Percentiles rank a stretch among this genome's conserved stretches.
Evolutionary conservation across 1,140 invertebrate genomes (phyloP).

Genomic region (Nephotettix cincticeps): DNA sequence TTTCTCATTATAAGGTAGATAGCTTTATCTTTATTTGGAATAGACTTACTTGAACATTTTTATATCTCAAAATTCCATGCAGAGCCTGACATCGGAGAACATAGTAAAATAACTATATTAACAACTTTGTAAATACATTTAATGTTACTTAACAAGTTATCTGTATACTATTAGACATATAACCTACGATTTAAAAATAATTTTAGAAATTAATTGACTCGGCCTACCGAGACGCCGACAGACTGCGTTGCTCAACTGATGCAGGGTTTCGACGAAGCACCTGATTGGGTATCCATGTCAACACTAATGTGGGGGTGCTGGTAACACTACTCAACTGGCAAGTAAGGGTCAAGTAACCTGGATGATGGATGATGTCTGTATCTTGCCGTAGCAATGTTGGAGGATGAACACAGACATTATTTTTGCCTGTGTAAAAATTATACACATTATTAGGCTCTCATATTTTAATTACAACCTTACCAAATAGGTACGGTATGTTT

Average conservation of each 20-base stretch:
- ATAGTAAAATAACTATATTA: too few relatives aligned
- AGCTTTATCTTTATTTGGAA: too few relatives aligned
- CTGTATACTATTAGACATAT: too few relatives aligned
- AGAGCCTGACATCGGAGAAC: too few relatives aligned
- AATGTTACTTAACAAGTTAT: too few relatives aligned
- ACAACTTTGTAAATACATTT: too few relatives aligned
- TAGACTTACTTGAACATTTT: too few relatives aligned
- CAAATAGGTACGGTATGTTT: too few relatives aligned
- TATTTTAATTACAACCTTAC: too few relatives aligned
- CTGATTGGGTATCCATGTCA: constrained; percentile 93
- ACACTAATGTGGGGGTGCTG: constrained; percentile 72
- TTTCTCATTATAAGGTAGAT: too few relatives aligned
- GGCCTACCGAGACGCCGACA: constrained; percentile 9
- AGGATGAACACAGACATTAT: constrained; percentile 96
- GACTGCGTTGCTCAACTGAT: constrained; percentile 60
- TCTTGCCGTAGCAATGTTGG: constrained; percentile 75
- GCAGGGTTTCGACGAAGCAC: constrained; percentile 84
- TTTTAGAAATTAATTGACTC: background rate
- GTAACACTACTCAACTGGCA: constrained; percentile 71
- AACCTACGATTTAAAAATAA: background rate
- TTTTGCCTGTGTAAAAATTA: constrained; percentile 63
- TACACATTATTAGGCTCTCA: too few relatives aligned
- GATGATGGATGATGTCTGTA: constrained; percentile 82
- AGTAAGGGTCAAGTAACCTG: constrained; percentile 86
- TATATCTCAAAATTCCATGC: too few relatives aligned